Percentiles rank a stretch among this genome's conserved stretches.
These are phyloP conservation scores for Catocala fraxini DNA, from an alignment of 2,888 invertebrate species.

Conservation along the genomic window DNA sequence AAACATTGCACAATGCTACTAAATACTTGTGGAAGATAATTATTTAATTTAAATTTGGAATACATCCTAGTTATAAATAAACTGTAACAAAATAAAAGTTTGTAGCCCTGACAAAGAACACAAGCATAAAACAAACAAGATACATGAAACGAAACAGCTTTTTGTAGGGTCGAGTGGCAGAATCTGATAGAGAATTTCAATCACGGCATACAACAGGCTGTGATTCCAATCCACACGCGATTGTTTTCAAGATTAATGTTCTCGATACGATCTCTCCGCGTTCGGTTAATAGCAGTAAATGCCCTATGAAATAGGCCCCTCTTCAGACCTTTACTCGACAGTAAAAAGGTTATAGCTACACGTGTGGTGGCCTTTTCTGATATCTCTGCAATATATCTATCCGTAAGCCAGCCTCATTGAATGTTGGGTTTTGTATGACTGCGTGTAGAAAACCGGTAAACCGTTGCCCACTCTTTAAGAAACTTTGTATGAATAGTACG, in stretches of 20 bases:
- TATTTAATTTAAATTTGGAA: no score
- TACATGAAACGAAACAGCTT: background rate
- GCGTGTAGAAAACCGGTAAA: no score
- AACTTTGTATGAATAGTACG: background rate
- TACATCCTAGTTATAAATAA: no score
- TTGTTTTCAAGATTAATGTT: slow-evolving; percentile 21
- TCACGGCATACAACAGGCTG: slow-evolving; percentile 18
- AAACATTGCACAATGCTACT: no score
- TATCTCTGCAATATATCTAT: no score
- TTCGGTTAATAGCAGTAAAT: slow-evolving; percentile 24
- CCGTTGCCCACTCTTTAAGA: no score
- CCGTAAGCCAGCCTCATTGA: no score
- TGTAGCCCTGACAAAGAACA: no score
- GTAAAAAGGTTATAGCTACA: background rate
- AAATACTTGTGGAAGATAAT: no score
- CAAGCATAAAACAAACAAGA: background rate
- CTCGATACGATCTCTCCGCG: slow-evolving; percentile 5
- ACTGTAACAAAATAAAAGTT: no score
- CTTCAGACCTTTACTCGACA: background rate
- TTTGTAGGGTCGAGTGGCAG: slow-evolving; percentile 4
- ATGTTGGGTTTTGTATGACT: no score
- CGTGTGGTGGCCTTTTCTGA: no score
- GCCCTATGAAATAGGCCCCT: slow-evolving; percentile 8
- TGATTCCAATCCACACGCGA: slow-evolving; percentile 18
- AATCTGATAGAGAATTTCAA: slow-evolving; percentile 23